phyloP scores from a whole-genome alignment of 2,888 invertebrate genomes.

The Syrista parreyssii region DNA sequence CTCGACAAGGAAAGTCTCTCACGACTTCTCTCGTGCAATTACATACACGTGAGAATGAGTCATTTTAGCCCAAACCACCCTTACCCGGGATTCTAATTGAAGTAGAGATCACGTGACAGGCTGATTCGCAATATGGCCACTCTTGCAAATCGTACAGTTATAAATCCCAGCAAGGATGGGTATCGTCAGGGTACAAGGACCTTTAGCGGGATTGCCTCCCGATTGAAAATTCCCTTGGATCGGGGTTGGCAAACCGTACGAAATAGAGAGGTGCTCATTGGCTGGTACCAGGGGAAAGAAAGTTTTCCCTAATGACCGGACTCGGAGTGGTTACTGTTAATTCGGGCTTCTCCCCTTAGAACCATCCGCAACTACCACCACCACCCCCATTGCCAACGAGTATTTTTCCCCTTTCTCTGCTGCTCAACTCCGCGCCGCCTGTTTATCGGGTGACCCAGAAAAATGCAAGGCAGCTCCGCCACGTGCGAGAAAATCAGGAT shows the following conservation, averaged over 20 bases:
- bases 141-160: no score
- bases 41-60: background rate
- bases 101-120: no score
- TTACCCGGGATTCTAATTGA: no score
- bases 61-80: no score
- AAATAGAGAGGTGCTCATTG: slow-evolving; percentile 24
- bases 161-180: no score
- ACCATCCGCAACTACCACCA: slow-evolving; percentile 2
- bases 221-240: slow-evolving; percentile 51
- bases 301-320: slow-evolving; percentile 55
- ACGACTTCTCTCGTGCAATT: background rate
- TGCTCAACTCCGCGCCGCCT: slow-evolving; percentile 25
- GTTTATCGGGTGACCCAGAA: slow-evolving; percentile 60
- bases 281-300: slow-evolving; percentile 49
- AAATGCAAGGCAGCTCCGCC: slow-evolving; percentile 31
- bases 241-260: slow-evolving; percentile 26
- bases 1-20: no score
- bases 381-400: slow-evolving; percentile 25
- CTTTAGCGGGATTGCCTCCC: slow-evolving; percentile 35
- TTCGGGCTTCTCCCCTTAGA: slow-evolving; percentile 42
- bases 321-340: slow-evolving; percentile 58
- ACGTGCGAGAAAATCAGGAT: background rate
- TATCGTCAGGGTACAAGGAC: no score
- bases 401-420: slow-evolving; percentile 25
- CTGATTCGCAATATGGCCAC: no score